Evolutionary conservation across 2,113 vertebrate species (phyloP).

Genomic region (Megaceryle maxima): DNA sequence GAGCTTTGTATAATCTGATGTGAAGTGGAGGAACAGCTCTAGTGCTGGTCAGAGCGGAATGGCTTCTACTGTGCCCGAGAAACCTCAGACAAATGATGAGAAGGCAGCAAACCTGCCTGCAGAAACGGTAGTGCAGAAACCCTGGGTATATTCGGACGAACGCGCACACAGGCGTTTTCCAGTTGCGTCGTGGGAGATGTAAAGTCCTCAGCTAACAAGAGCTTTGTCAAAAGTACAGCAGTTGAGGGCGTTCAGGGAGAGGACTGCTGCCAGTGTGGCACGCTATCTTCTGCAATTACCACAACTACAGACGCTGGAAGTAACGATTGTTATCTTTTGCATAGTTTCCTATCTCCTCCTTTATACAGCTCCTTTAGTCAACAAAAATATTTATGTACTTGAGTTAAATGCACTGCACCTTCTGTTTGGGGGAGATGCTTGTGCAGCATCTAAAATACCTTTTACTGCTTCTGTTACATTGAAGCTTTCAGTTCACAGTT

Average conservation of each 20-base stretch:
- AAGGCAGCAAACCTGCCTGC: not conserved
- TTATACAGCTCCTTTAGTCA: not conserved
- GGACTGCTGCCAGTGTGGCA: not conserved
- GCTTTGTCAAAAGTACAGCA: not conserved
- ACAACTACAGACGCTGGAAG: not conserved
- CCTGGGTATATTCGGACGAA: rapidly evolving
- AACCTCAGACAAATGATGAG: not conserved
- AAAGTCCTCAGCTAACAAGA: not conserved
- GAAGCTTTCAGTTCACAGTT: not conserved
- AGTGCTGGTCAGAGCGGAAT: not conserved
- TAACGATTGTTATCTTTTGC: not conserved
- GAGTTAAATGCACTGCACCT: not conserved
- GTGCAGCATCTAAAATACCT: not conserved
- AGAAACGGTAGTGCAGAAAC: not conserved
- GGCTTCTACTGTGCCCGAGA: not conserved
- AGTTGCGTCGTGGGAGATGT: not conserved
- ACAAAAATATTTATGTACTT: not conserved
- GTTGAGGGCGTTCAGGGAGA: not conserved
- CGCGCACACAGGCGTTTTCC: not conserved
- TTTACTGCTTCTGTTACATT: not conserved
- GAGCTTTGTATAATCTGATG: not conserved
- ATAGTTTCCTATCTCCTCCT: not conserved
- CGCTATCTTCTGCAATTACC: not conserved
- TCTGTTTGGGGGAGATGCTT: not conserved
- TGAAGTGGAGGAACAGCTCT: not conserved